Conservation (phyloP, 2,797 vertebrate genomes). For the Myiotriccus ornatus region DNA sequence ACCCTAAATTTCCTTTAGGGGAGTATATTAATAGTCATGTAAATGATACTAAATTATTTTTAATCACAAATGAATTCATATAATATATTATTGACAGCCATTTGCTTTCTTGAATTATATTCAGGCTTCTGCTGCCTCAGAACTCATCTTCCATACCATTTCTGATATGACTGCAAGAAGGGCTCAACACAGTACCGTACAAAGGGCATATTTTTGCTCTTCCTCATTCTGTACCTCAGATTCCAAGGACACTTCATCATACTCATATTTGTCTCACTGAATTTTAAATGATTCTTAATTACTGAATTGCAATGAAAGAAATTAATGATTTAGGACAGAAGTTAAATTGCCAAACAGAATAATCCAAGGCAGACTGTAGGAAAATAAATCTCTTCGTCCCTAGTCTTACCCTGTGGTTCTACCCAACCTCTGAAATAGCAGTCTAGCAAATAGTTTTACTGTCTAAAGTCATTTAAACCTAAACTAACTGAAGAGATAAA, state of each 20-base stretch:
- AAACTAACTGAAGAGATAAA: background rate
- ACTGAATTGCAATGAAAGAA: background rate
- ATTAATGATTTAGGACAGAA: background rate
- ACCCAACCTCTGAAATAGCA: background rate
- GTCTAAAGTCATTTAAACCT: background rate
- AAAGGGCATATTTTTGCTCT: background rate
- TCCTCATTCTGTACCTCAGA: background rate
- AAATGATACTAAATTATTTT: background rate
- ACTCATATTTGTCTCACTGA: background rate
- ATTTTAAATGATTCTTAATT: background rate
- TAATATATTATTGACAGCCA: background rate
- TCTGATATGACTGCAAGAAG: background rate
- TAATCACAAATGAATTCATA: background rate
- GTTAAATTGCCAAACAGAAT: background rate
- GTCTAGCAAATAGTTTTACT: background rate
- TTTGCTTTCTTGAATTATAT: background rate
- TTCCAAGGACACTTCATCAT: background rate
- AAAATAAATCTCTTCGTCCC: background rate
- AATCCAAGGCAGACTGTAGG: background rate
- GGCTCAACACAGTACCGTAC: background rate
- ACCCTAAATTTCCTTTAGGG: background rate
- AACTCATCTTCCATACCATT: background rate
- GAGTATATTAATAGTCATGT: background rate
- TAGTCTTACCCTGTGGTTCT: background rate
- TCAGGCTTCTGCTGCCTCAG: background rate